phyloP scores from a whole-genome alignment of 2,113 vertebrate genomes.

The pig (Sus scrofa) region DNA sequence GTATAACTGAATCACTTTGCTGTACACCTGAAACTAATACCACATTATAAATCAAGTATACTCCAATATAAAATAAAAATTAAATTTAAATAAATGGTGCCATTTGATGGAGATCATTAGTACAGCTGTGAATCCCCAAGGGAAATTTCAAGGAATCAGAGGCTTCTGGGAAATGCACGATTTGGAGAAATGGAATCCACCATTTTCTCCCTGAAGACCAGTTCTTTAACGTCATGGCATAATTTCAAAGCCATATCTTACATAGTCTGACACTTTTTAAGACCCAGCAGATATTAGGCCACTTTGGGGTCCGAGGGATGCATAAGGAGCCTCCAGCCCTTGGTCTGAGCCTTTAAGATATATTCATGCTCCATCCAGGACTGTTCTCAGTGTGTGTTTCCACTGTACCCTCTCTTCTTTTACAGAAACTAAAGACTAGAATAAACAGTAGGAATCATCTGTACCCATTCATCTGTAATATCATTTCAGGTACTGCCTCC shows the following conservation, averaged over 20 bases:
- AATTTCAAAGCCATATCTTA: background rate
- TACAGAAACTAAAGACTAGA: background rate
- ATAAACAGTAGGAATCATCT: background rate
- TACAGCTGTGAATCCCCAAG: background rate
- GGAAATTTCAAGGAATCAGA: background rate
- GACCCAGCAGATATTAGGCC: background rate
- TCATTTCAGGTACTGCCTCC: background rate
- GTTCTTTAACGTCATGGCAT: background rate
- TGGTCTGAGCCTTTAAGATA: background rate
- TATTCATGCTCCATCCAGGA: background rate
- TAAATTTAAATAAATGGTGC: background rate
- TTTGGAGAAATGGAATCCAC: background rate
- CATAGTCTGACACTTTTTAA: conserved; percentile 21
- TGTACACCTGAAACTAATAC: no score
- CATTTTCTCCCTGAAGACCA: background rate
- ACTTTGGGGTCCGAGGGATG: background rate
- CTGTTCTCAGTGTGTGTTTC: background rate
- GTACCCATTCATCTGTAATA: background rate
- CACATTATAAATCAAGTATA: no score
- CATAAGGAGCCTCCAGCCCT: background rate
- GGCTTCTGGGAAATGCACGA: background rate
- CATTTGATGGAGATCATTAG: background rate
- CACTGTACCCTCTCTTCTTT: background rate
- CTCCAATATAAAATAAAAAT: no score
- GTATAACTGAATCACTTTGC: no score